Evolutionary conservation across 2,797 vertebrate species (phyloP), one percentile per base, ranked within the genome.

Genomic region (Trematomus bernacchii): DNA sequence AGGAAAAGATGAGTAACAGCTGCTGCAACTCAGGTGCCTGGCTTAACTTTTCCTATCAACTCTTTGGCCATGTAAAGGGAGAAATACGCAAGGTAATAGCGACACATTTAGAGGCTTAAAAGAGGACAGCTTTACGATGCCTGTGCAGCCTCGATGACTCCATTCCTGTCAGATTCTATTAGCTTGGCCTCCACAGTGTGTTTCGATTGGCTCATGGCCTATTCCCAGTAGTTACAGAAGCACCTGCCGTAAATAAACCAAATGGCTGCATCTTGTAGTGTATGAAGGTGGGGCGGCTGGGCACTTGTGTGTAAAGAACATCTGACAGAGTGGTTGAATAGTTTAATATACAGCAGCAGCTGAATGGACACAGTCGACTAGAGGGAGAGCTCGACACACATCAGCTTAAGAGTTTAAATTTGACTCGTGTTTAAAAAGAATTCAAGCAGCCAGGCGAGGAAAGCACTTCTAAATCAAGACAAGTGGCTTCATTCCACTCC

Each of bases 91-190:
- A 68, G 83, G 91, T 90, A 91, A 91, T 89, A 85, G 89, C 87
- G 71, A 92, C 93, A 93, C 92, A 94, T 94, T 91, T 84, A 73
- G 48, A 75, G 87, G 85, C 82, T 92, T 92, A 91, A 93, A 90
- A 66, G 47, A 77, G 75, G 86, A 92, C 93, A 93, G 92, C 83
- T 93, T 94, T 92, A 91, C 88, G 89, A 90, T 42, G 86, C 90
- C 88, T 81, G 84, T 80, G 88, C 76, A 73, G 82, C 87, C 92
- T 85, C 85, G 77, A 82, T 65, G 89, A 92, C 92, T 93, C 87
- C 82, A 84, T 90, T 91, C 70, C 87, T 93, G 92, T 94, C 90
- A 90, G 88, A 86, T 92, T 89, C 85, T 85, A 93, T 94, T 94
- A 93, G 89, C 89, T 81, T 58, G 83, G 86, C 84, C 80, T 76